Evolutionary conservation across 2,797 vertebrate species (phyloP).

Genomic region (Hylomyscus alleni): DNA sequence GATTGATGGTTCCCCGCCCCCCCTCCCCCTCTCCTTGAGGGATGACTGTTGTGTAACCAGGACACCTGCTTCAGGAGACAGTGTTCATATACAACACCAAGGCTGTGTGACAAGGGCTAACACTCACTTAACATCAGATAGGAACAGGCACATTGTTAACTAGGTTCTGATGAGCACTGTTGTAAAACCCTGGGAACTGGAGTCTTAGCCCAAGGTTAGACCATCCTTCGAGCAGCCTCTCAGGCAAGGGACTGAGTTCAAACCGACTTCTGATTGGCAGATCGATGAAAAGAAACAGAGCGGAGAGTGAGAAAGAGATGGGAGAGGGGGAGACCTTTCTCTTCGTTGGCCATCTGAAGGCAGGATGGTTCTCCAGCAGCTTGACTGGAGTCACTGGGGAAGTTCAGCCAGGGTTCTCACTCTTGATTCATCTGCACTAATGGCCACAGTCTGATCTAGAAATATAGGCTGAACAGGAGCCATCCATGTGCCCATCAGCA

Average conservation of each 20-base stretch:
- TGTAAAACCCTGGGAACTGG: too few relatives aligned
- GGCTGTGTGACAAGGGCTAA: not conserved
- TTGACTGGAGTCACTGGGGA: not conserved
- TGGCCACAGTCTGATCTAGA: not conserved
- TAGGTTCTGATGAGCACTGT: fast-evolving
- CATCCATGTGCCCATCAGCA: not conserved
- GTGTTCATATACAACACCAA: not conserved
- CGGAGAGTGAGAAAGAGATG: fast-evolving
- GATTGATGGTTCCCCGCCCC: not conserved
- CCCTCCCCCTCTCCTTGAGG: too few relatives aligned
- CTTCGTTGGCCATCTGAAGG: not conserved
- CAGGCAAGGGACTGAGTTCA: not conserved
- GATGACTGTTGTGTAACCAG: fast-evolving
- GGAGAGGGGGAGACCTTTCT: not conserved
- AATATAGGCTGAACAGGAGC: not conserved
- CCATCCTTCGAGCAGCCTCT: not conserved
- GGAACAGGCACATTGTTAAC: fast-evolving
- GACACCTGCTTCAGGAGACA: not conserved
- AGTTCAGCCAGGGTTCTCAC: not conserved
- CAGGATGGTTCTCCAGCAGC: not conserved
- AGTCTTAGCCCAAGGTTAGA: too few relatives aligned
- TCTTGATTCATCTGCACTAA: too few relatives aligned
- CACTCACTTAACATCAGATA: fast-evolving
- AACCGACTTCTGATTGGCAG: not conserved
- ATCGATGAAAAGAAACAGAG: fast-evolving